Percentiles rank a stretch among this genome's conserved stretches.
Evolutionary conservation across 2,888 invertebrate species (phyloP).

Genomic region (Drepanosiphum platanoidis): DNA sequence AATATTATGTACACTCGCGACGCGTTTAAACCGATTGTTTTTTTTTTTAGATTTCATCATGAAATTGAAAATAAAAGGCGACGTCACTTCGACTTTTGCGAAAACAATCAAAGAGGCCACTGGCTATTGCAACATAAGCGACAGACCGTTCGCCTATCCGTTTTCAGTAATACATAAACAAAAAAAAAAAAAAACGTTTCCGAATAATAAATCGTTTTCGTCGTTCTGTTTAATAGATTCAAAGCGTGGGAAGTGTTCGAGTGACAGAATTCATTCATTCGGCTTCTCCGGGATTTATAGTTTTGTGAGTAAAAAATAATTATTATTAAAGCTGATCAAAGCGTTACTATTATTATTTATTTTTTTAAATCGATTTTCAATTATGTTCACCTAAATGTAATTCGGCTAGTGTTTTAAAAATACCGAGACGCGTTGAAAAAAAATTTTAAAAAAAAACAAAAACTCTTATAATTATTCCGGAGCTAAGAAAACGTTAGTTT

Average conservation of each 20-base stretch:
- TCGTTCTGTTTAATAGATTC: conserved; percentile 18
- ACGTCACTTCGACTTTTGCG: conserved; percentile 8
- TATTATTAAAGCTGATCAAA: too few species aligned
- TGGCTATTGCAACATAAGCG: conserved; percentile 37
- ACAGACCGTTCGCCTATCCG: conserved; percentile 20
- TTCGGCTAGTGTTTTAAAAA: too few species aligned
- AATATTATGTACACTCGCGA: too few species aligned
- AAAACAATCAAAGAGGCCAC: conserved; percentile 45
- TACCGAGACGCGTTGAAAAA: too few species aligned
- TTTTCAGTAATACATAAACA: conserved; percentile 24
- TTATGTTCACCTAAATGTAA: too few species aligned
- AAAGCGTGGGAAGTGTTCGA: conserved; percentile 32
- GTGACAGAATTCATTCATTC: conserved; percentile 56
- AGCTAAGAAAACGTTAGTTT: too few species aligned
- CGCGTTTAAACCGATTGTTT: not conserved
- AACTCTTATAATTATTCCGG: too few species aligned
- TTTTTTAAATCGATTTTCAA: too few species aligned
- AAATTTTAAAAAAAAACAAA: too few species aligned
- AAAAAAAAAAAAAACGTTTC: not conserved
- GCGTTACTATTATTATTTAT: too few species aligned
- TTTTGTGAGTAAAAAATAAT: conserved; percentile 25
- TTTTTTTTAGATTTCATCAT: conserved; percentile 52
- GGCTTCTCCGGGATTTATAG: conserved; percentile 50
- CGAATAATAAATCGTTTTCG: not conserved
- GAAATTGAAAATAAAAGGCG: conserved; percentile 38